Evolutionary conservation across 2,888 invertebrate species (phyloP).

Genomic region (Halictus ligatus): DNA sequence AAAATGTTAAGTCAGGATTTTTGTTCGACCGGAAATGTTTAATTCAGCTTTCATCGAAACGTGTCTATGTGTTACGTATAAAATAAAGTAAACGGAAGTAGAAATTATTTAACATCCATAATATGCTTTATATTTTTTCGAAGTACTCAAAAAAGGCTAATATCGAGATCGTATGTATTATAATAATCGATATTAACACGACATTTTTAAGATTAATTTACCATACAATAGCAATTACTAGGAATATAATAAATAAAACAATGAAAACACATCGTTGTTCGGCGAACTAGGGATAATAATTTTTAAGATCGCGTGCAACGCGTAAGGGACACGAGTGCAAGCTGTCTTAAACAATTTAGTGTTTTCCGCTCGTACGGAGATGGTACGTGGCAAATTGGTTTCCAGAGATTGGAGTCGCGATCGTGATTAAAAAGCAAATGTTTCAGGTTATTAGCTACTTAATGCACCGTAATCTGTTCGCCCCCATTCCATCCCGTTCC

Average conservation of each 20-base stretch:
- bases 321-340: background rate
- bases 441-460: conserved; percentile 30
- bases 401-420: background rate
- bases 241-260: background rate
- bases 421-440: conserved; percentile 22
- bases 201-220: too few relatives aligned
- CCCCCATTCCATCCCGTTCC: background rate
- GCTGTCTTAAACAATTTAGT: background rate
- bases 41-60: background rate
- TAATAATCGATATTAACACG: too few relatives aligned
- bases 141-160: too few relatives aligned
- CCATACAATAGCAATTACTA: too few relatives aligned
- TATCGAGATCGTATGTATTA: too few relatives aligned
- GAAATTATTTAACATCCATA: too few relatives aligned
- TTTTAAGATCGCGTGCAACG: background rate
- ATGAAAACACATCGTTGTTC: background rate
- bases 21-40: background rate
- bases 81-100: too few relatives aligned
- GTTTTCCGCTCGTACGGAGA: background rate
- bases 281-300: background rate
- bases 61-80: background rate
- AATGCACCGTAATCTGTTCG: conserved; percentile 35
- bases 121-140: too few relatives aligned
- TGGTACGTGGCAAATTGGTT: background rate
- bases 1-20: background rate